phyloP scores from a whole-genome alignment of 2,797 vertebrate genomes.

The Rhynchonycteris naso region DNA sequence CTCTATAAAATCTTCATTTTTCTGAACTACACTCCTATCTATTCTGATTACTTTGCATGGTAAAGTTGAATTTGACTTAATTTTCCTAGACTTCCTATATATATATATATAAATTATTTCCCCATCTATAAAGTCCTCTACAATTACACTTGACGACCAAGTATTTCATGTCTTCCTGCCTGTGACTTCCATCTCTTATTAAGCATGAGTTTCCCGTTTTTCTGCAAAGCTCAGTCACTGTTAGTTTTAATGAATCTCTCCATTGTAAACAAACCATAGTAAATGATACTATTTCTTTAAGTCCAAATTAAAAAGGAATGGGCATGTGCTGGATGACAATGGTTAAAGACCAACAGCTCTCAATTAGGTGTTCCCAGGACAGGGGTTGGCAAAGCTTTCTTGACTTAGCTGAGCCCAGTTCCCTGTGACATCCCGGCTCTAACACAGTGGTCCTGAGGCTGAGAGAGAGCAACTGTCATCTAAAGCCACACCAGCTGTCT shows the following conservation, averaged over 20 bases:
- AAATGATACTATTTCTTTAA: conserved; percentile 4
- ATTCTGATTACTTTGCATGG: neutral
- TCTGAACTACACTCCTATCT: neutral
- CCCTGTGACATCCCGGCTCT: neutral
- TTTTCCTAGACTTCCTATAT: conserved; percentile 19
- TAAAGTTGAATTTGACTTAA: neutral
- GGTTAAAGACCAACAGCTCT: neutral
- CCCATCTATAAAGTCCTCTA: neutral
- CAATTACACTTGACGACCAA: neutral
- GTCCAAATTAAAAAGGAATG: neutral
- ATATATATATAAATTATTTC: neutral
- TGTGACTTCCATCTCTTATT: neutral
- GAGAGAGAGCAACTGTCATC: neutral
- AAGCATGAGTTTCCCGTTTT: neutral
- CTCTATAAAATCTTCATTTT: neutral
- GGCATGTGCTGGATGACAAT: neutral
- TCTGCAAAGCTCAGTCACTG: neutral
- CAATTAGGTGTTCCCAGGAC: neutral
- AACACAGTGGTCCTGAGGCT: neutral
- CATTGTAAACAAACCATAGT: neutral
- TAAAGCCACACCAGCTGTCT: neutral
- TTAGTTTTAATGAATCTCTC: conserved; percentile 17
- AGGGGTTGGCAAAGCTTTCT: neutral
- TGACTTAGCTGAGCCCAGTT: neutral
- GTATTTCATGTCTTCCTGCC: neutral